Conservation (phyloP, 2,888 invertebrate species). For the Heliconius charithonia region DNA sequence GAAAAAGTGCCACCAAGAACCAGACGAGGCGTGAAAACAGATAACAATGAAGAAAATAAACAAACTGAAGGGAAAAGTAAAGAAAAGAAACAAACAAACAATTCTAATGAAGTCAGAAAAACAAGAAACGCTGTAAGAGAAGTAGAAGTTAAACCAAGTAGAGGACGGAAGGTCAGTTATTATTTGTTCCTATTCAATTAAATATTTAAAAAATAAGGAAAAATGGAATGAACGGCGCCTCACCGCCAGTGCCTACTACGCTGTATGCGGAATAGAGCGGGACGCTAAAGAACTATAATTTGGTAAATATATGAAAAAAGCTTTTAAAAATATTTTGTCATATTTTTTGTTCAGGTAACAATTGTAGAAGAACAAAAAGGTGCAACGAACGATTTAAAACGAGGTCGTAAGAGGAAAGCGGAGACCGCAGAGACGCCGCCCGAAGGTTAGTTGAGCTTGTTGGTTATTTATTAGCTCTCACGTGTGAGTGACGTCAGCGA, state of each 20-base stretch:
- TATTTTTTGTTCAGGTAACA: not conserved
- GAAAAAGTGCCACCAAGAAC: slow-evolving; percentile 43
- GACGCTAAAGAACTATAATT: no score
- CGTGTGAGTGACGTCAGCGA: no score
- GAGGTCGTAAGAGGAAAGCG: slow-evolving; percentile 47
- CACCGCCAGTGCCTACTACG: no score
- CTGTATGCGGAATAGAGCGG: no score
- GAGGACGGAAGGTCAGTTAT: slow-evolving; percentile 25
- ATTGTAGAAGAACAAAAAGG: not conserved
- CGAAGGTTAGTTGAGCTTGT: slow-evolving; percentile 38
- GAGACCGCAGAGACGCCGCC: slow-evolving; percentile 40
- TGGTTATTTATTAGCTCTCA: no score
- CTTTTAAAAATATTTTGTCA: not conserved
- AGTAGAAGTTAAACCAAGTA: slow-evolving; percentile 5
- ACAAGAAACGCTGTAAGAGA: slow-evolving; percentile 3
- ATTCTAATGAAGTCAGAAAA: slow-evolving; percentile 26
- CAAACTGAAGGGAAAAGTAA: slow-evolving; percentile 3
- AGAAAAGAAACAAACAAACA: slow-evolving; percentile 2
- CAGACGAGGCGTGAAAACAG: slow-evolving; percentile 42
- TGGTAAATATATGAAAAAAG: no score
- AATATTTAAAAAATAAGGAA: not conserved
- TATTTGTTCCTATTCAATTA: not conserved
- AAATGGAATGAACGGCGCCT: not conserved
- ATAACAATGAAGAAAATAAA: not conserved
- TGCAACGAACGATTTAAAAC: not conserved